Evolutionary conservation across 2,888 invertebrate species (phyloP).

Genomic region (Argynnis bischoffii): DNA sequence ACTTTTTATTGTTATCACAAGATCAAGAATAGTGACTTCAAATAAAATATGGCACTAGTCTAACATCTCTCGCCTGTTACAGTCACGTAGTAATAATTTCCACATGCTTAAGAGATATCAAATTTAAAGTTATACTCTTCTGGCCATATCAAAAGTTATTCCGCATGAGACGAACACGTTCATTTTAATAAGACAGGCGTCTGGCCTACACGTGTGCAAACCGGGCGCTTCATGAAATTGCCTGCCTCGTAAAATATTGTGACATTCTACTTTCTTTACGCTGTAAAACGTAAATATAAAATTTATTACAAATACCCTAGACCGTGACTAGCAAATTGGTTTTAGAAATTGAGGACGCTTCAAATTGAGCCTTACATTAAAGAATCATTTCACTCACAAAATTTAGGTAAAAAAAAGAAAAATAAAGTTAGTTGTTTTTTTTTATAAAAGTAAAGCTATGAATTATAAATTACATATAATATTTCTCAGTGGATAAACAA

Average conservation of each 20-base stretch:
- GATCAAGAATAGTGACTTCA: too few relatives aligned
- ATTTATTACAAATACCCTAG: conserved; percentile 32
- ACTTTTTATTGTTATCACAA: too few relatives aligned
- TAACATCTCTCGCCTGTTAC: neutral
- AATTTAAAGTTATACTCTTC: conserved; percentile 21
- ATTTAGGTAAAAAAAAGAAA: too few relatives aligned
- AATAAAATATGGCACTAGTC: conserved; percentile 15
- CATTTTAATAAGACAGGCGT: conserved; percentile 46
- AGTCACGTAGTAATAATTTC: conserved; percentile 10
- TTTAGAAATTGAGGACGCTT: neutral
- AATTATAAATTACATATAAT: too few relatives aligned
- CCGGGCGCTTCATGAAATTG: conserved; percentile 42
- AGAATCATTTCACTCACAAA: too few relatives aligned
- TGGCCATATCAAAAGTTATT: conserved; percentile 29
- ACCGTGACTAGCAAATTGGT: conserved; percentile 16
- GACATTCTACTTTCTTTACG: conserved; percentile 35
- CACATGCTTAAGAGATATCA: conserved; percentile 8
- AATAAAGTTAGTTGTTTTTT: too few relatives aligned
- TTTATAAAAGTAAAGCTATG: too few relatives aligned
- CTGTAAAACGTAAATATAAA: conserved; percentile 37
- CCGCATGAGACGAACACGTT: conserved; percentile 17
- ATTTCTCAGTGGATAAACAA: neutral
- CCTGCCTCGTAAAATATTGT: conserved; percentile 44
- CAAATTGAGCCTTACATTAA: neutral
- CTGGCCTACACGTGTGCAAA: conserved; percentile 42